Percentiles rank a stretch among this genome's conserved stretches.
phyloP scores from a whole-genome alignment of 35 echinoderm and acorn worm species.

The Stichopus chloronotus region DNA sequence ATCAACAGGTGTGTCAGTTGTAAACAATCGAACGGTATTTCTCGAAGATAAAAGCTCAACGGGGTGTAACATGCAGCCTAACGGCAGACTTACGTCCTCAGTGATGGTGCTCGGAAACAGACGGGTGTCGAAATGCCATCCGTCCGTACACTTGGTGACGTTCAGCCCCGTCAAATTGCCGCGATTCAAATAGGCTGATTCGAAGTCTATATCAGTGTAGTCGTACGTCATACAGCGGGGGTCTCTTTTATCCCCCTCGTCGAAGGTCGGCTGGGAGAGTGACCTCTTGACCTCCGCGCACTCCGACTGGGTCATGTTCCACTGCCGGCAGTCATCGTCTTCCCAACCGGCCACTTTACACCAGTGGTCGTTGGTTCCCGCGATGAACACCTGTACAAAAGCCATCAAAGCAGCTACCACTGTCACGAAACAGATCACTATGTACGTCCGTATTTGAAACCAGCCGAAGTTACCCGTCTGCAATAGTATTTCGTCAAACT shows the following conservation, averaged over 20 bases:
- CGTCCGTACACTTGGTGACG: constrained; percentile 7
- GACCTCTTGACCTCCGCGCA: neutral
- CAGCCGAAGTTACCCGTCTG: constrained; percentile 18
- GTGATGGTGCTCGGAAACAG: constrained; percentile 2
- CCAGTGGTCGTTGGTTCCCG: constrained; percentile 35
- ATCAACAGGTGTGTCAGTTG: too few relatives aligned
- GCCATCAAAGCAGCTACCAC: constrained; percentile 13
- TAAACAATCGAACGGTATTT: too few relatives aligned
- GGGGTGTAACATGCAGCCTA: too few relatives aligned
- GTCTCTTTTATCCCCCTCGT: neutral
- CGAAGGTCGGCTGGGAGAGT: neutral
- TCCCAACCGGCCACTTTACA: constrained; percentile 15
- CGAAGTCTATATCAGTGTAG: constrained; percentile 12
- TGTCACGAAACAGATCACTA: neutral
- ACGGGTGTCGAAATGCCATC: constrained; percentile 20
- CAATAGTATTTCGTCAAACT: constrained; percentile 4
- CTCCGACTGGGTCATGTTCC: constrained; percentile 15
- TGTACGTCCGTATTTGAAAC: constrained; percentile 1
- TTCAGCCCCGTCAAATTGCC: neutral
- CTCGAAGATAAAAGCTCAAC: too few relatives aligned
- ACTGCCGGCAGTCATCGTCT: neutral
- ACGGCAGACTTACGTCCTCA: constrained; percentile 15
- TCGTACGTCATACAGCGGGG: constrained; percentile 11
- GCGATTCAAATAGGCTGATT: neutral
- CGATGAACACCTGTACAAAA: constrained; percentile 44